A percentile compares a stretch with the other conserved stretches of the same genome.
These are phyloP conservation scores for Eulemur rufifrons DNA, from an alignment of 2,113 vertebrate species.

Conservation along the genomic window DNA sequence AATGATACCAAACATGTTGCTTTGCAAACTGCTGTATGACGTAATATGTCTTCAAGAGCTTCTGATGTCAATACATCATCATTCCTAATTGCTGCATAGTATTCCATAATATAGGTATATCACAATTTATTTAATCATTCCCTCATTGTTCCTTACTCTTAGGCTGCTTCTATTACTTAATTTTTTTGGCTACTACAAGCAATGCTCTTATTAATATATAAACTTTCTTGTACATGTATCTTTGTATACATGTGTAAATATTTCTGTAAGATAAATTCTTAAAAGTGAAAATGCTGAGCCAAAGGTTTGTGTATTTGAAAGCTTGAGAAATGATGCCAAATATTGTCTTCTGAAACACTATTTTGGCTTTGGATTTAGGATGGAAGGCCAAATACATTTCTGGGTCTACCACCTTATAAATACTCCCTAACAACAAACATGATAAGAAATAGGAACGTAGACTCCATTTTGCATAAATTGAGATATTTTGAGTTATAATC, in stretches of 20 bases:
- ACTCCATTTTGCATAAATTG: background rate
- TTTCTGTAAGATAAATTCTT: background rate
- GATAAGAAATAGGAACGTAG: background rate
- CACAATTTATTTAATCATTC: background rate
- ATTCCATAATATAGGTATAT: background rate
- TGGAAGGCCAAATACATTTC: background rate
- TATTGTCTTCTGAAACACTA: background rate
- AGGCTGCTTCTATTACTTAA: background rate
- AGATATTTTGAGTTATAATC: background rate
- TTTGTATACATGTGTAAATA: background rate
- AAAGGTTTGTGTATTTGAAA: slow-evolving; percentile 3
- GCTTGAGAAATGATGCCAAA: background rate
- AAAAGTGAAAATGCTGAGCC: background rate
- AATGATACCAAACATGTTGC: background rate
- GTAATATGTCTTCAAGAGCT: background rate
- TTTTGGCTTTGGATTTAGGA: slow-evolving; percentile 12
- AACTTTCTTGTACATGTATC: background rate
- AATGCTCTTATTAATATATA: background rate
- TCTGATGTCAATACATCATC: background rate
- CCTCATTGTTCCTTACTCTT: background rate
- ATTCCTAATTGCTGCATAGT: background rate
- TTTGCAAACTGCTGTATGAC: background rate
- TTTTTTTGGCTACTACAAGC: background rate
- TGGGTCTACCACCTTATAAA: background rate
- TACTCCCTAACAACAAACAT: background rate